Conservation (phyloP, 2,113 vertebrate species). For the Colius striatus region DNA sequence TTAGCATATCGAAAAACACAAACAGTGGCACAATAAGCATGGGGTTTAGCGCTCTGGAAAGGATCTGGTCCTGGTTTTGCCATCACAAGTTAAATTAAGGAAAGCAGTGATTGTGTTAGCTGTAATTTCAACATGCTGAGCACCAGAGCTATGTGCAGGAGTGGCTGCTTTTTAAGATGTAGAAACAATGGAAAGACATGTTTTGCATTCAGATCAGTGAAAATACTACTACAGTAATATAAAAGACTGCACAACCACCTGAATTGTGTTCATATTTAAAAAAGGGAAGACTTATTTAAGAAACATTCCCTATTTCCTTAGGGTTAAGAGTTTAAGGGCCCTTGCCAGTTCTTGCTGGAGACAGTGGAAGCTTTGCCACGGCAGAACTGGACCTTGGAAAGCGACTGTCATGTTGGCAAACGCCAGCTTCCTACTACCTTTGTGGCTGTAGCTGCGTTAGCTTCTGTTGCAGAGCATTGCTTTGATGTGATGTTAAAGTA, state of each 20-base stretch:
- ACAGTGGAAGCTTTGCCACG: neutral
- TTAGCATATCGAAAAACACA: slow-evolving; percentile 8
- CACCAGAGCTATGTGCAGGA: neutral
- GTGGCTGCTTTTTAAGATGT: slow-evolving; percentile 15
- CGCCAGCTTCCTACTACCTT: neutral
- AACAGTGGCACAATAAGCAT: neutral
- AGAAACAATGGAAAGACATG: slow-evolving; percentile 36
- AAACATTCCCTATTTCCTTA: slow-evolving; percentile 6
- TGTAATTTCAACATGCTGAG: slow-evolving; percentile 50
- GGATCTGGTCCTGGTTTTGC: slow-evolving; percentile 41
- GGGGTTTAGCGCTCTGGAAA: neutral
- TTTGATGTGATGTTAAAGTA: neutral
- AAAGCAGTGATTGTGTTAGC: slow-evolving; percentile 36
- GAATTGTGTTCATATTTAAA: slow-evolving; percentile 2
- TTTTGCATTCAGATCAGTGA: slow-evolving; percentile 51
- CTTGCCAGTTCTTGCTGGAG: neutral
- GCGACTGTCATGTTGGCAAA: neutral
- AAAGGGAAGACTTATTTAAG: slow-evolving; percentile 36
- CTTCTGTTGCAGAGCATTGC: neutral
- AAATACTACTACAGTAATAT: slow-evolving; percentile 38
- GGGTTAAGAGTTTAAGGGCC: neutral
- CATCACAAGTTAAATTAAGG: slow-evolving; percentile 34
- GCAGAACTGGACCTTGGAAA: neutral
- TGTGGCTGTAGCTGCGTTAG: neutral
- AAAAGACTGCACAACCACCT: slow-evolving; percentile 32